phyloP scores from a whole-genome alignment of 1,140 invertebrate genomes.

The Euura lappo region DNA sequence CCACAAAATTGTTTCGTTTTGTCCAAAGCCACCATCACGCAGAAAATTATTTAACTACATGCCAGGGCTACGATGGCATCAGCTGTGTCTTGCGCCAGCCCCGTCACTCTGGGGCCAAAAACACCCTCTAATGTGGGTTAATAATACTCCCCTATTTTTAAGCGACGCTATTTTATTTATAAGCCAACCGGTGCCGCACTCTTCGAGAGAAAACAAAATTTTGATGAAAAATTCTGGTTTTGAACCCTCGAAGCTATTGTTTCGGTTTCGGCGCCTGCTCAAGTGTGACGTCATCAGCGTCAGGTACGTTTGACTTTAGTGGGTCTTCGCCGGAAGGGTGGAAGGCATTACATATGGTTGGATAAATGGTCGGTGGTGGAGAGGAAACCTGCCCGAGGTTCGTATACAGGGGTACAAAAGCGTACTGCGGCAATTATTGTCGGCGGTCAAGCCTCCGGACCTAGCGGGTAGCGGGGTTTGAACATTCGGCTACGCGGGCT shows the following conservation, averaged over 20 bases:
- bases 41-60: neutral
- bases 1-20: too few relatives aligned
- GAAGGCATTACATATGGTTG: too few relatives aligned
- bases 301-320: neutral
- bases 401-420: neutral
- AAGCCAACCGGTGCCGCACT: slow-evolving; percentile 32
- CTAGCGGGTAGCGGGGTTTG: too few relatives aligned
- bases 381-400: neutral
- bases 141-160: slow-evolving; percentile 52
- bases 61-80: neutral
- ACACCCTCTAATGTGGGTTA: slow-evolving; percentile 50
- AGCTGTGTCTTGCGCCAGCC: neutral
- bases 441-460: neutral
- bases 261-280: too few relatives aligned
- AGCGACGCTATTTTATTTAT: slow-evolving; percentile 50
- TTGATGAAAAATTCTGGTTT: neutral
- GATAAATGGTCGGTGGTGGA: neutral
- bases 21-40: too few relatives aligned
- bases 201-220: neutral
- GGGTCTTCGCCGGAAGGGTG: neutral
- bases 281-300: too few relatives aligned
- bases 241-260: neutral
- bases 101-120: slow-evolving; percentile 18
- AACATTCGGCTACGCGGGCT: neutral
- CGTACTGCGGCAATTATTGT: neutral